Conservation (phyloP, 2,888 invertebrate genomes). For the Drosophila meridiana region DNA sequence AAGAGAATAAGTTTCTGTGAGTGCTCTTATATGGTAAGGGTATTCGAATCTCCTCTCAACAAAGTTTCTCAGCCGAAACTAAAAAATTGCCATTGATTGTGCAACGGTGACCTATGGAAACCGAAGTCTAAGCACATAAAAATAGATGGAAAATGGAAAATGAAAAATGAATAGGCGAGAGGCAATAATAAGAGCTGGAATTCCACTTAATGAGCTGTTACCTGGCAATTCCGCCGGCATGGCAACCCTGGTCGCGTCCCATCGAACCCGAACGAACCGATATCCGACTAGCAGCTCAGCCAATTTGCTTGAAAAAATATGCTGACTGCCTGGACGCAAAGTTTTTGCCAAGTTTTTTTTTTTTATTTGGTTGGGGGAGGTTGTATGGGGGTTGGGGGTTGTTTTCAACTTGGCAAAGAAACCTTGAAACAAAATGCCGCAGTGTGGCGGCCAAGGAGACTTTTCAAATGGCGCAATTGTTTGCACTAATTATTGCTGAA, state of each 20-base stretch:
- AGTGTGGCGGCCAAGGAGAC: slow-evolving; percentile 54
- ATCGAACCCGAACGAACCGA: slow-evolving; percentile 34
- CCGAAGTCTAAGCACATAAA: not conserved
- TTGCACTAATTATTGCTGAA: slow-evolving; percentile 74
- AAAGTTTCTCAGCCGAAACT: not conserved
- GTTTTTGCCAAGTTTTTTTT: slow-evolving; percentile 8
- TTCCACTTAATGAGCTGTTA: slow-evolving; percentile 60
- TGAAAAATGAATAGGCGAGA: slow-evolving; percentile 7
- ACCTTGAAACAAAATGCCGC: slow-evolving; percentile 70
- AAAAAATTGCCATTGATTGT: not conserved
- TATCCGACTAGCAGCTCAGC: slow-evolving; percentile 55
- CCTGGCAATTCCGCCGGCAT: slow-evolving; percentile 43
- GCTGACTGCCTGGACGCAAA: slow-evolving; percentile 38
- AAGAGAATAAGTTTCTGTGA: not conserved
- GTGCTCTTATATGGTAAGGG: not conserved
- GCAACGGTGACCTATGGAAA: slow-evolving; percentile 32
- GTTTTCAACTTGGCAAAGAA: slow-evolving; percentile 21
- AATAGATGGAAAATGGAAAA: not conserved
- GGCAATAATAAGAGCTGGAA: slow-evolving; percentile 19
- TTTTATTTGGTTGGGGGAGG: not conserved
- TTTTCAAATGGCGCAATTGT: slow-evolving; percentile 70
- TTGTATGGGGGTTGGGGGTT: not conserved
- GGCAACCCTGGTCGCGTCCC: slow-evolving; percentile 39
- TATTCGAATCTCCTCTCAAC: not conserved
- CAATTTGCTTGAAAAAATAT: slow-evolving; percentile 63